phyloP scores from a whole-genome alignment of 2,797 vertebrate species.

The Thaleichthys pacificus region DNA sequence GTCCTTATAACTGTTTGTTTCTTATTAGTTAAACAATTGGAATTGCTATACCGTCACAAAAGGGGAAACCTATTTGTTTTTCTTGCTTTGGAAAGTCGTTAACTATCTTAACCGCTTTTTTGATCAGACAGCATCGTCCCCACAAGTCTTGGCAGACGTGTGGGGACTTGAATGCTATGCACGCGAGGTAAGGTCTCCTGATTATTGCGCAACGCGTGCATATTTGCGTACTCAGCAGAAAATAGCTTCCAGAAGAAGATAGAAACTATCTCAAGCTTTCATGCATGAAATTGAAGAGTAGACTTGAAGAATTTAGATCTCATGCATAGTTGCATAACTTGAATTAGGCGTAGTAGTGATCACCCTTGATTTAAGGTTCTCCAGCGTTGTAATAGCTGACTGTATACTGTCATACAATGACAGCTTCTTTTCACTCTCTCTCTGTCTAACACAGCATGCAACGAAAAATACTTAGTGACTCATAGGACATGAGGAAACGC shows the following conservation, averaged over 20 bases:
- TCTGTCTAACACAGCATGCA: background rate
- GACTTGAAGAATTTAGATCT: background rate
- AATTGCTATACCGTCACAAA: too few species aligned
- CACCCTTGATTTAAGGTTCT: background rate
- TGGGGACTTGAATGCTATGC: constrained; percentile 41
- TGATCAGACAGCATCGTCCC: too few species aligned
- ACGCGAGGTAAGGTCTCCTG: background rate
- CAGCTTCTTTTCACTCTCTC: background rate
- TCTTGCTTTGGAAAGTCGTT: too few species aligned
- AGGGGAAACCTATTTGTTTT: too few species aligned
- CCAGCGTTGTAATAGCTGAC: background rate
- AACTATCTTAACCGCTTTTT: too few species aligned
- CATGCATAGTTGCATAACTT: background rate
- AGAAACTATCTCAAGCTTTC: background rate
- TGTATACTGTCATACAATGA: background rate
- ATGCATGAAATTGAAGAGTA: background rate
- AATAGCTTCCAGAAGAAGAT: background rate
- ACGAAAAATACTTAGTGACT: background rate
- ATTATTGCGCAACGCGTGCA: background rate
- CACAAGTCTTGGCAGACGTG: constrained; percentile 35
- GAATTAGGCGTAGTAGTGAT: background rate
- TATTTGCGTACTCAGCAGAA: background rate
- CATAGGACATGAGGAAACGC: constrained; percentile 2
- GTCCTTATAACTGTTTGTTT: background rate
- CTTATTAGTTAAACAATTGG: too few species aligned